Base-by-base conservation (phyloP, 2,113 vertebrate species). In the Taxidea taxus region DNA sequence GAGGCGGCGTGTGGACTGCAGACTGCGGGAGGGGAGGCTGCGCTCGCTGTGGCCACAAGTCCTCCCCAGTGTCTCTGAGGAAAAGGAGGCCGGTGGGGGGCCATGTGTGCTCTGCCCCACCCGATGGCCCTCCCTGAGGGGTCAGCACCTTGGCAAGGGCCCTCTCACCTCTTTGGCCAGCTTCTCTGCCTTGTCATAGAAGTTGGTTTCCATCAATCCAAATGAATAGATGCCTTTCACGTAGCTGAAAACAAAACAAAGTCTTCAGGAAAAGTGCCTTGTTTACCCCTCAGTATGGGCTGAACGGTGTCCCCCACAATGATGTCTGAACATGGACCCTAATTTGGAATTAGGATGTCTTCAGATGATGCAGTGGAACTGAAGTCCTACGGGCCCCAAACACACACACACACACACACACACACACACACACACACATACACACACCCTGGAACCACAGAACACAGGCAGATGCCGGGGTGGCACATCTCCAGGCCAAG, bases 221-320 rank as follows among this genome's bases (percentile, higher is more conserved):
- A 99, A 99, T 25, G 99, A 98, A 81, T 99, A 99, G 37, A 99
- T 98, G 90, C 99, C 99, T 92, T 99, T 99, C 90, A 99, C 98
- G 0, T 99, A 99, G 96, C 99, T 99, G 92, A 90, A 96, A 29
- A 93, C 94, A 95, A 80, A 66, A 37, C 12, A 11, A 5, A 95
- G 25, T 18, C 49, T 88, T 34, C 8, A 8, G 2, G 39, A 51
- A 25, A 72, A 39, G 10, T 1, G 34, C 21, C 21, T 5, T 0
- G 14, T 15, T 29, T 44, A 25, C 4, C 15, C 66, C 11, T 2
- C 11, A 0, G 31, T 1, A 0, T 0, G 4, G 21, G 68, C 21
- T 0, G 6, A 29, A 4, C 0, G 2, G 29, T 13, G 64, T 54
- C 27, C 34, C 82, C n/a, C 2, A 3, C 2, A 4, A 56, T 3